Evolutionary conservation across 2,888 invertebrate species (phyloP).

Genomic region (Atherix ibis): DNA sequence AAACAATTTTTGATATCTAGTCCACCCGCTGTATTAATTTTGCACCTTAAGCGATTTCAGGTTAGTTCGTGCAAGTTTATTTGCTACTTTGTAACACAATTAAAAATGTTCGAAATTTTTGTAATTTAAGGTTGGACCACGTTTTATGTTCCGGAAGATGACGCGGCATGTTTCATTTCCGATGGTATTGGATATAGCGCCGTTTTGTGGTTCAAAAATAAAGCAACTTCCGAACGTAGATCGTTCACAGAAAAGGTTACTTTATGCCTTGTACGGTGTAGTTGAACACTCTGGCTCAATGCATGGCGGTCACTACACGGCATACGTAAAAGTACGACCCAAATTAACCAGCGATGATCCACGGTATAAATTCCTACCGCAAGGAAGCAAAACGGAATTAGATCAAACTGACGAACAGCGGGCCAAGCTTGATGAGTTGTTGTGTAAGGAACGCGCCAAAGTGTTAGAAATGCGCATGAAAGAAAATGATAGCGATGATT

Average conservation of each 20-base stretch:
- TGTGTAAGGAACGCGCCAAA: constrained; percentile 25
- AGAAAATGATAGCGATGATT: constrained; percentile 36
- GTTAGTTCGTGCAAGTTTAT: no score
- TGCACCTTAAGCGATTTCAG: constrained; percentile 93
- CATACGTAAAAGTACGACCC: constrained; percentile 79
- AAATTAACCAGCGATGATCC: constrained; percentile 45
- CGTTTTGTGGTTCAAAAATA: constrained; percentile 64
- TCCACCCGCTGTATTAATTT: constrained; percentile 84
- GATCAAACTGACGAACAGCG: constrained; percentile 35
- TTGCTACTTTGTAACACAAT: not conserved
- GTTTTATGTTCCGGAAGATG: constrained; percentile 65
- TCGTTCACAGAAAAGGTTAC: constrained; percentile 47
- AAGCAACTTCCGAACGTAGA: constrained; percentile 43
- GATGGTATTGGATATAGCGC: constrained; percentile 68
- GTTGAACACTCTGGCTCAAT: constrained; percentile 90
- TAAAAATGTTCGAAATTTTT: no score
- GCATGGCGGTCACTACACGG: constrained; percentile 74
- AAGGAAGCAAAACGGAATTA: constrained; percentile 38
- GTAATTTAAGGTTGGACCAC: constrained; percentile 66
- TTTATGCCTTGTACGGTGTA: constrained; percentile 86
- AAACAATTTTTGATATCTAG: constrained; percentile 75
- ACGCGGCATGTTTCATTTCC: constrained; percentile 79
- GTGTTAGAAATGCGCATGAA: constrained; percentile 23
- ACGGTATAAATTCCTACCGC: constrained; percentile 57
- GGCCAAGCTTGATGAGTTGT: constrained; percentile 29